phyloP scores from a whole-genome alignment of 2,113 vertebrate genomes.

The Suricata suricatta region DNA sequence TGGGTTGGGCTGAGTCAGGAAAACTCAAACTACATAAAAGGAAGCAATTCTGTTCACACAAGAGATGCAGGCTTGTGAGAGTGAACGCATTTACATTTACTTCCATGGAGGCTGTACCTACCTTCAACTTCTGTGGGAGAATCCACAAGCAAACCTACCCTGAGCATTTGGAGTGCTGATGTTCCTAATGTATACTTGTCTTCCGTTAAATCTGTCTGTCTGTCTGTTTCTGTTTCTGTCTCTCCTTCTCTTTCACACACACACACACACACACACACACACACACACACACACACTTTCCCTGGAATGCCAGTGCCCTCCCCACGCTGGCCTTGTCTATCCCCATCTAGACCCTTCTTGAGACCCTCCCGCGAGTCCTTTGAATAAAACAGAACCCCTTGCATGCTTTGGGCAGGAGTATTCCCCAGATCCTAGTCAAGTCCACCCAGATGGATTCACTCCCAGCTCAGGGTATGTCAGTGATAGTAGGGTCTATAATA shows the following conservation, averaged over 20 bases:
- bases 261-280: not conserved
- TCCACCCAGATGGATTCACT: accelerated
- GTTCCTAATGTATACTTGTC: not conserved
- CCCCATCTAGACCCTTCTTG: too few species aligned
- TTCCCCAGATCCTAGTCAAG: not conserved
- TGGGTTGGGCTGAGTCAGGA: not conserved
- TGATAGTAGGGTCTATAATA: not conserved
- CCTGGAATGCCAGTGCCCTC: not conserved
- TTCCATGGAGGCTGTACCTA: accelerated
- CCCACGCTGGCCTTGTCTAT: not conserved
- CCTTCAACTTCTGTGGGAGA: not conserved
- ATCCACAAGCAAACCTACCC: accelerated
- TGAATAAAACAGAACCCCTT: not conserved
- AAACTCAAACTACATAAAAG: not conserved
- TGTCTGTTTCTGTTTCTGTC: not conserved
- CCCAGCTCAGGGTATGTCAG: accelerated
- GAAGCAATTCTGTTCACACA: not conserved
- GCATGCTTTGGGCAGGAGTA: accelerated
- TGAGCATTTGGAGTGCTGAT: not conserved
- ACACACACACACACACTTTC: not conserved
- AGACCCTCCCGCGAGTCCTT: not conserved
- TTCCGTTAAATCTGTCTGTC: not conserved
- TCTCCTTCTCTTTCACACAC: not conserved
- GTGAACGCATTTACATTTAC: not conserved
- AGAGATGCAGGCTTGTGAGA: not conserved